Percentiles rank a stretch among this genome's conserved stretches.
These are phyloP conservation scores for Papilio gigon DNA, from an alignment of 2,888 invertebrate genomes.

Conservation along the genomic window DNA sequence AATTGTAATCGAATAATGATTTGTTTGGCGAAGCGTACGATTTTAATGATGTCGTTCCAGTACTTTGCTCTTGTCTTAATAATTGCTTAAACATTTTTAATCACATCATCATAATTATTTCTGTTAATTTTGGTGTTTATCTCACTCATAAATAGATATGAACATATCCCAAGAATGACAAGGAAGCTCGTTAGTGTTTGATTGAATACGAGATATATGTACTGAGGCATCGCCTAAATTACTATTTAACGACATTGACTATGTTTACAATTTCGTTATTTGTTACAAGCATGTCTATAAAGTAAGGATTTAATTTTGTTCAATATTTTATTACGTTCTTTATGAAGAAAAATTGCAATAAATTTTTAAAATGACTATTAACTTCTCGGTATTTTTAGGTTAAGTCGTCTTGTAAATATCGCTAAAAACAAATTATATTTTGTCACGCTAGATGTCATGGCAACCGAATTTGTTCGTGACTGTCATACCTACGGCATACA, in stretches of 20 bases:
- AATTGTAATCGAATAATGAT: constrained; percentile 18
- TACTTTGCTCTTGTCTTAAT: constrained; percentile 7
- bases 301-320: no score
- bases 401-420: neutral
- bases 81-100: constrained; percentile 10
- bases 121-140: neutral
- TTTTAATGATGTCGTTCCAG: constrained; percentile 32
- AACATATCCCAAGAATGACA: no score
- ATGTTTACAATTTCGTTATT: no score
- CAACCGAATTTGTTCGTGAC: neutral
- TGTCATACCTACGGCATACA: neutral
- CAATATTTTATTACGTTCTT: no score
- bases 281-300: no score
- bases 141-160: no score
- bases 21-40: constrained; percentile 19
- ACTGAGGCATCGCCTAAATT: no score
- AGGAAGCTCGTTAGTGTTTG: no score
- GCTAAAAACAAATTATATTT: constrained; percentile 10
- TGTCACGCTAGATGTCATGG: constrained; percentile 18
- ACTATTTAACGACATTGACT: no score
- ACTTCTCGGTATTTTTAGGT: neutral
- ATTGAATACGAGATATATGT: no score
- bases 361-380: neutral
- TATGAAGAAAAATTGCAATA: neutral
- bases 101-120: neutral